Evolutionary conservation across 2,113 vertebrate species (phyloP), one percentile per base, ranked within the genome.

Genomic region (Eurypyga helias): DNA sequence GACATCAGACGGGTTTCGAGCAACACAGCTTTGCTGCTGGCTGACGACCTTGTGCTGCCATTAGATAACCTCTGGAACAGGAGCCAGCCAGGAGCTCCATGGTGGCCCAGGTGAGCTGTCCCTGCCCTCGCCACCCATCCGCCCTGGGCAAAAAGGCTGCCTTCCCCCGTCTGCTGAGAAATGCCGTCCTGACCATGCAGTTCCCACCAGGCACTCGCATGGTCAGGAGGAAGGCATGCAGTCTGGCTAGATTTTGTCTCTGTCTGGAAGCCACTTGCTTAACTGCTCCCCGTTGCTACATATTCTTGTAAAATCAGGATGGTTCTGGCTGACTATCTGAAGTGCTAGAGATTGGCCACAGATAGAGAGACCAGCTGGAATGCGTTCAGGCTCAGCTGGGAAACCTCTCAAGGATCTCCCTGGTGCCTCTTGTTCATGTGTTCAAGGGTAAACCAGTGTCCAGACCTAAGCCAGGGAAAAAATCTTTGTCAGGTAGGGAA

Each of bases 281-380:
- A 78, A 23, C 61, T 71, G 18, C 26, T 75, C 55, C 20, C 29
- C 1, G 1, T 25, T 57, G 51, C 65, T 82, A n/a, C 38, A 28
- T 33, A 71, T 60, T 82, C 65, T 65, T 92, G 75, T 83, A 92
- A 96, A 93, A 80, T 65, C 79, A 38, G 67, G 89, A 25, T 54
- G 31, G 41, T 51, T 60, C 90, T 90, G 64, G 10, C 23, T 87
- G 51, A 61, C 81, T 87, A 9, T 48, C 52, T 79, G 45, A 77
- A 93, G 48, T 20, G n/a, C 46, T 93, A 64, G 34, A 92, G 52
- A 36, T 6, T 69, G 62, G 62, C 26, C 49, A 41, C 18, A 76
- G 79, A 29, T 21, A 91, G 20, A 61, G 11, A 46, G 6, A 75
- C 1, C 1, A 19, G 55, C 31, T 89, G 67, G 46, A 45, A 62